phyloP scores from a whole-genome alignment of 2,888 invertebrate genomes.

The Ormyrus nitidulus region DNA sequence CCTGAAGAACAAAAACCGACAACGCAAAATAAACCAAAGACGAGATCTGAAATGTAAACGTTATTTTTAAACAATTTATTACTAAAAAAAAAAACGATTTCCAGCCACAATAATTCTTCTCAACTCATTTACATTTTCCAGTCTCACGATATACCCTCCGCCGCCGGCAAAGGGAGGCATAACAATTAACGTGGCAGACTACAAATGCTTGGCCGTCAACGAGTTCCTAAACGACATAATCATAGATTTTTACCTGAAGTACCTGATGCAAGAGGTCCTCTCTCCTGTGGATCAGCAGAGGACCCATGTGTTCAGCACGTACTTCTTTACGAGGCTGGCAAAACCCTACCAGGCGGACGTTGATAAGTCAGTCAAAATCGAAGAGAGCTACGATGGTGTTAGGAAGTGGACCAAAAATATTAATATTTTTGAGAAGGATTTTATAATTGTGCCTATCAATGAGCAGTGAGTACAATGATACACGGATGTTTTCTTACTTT shows the following conservation, averaged over 20 bases:
- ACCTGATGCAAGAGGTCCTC: constrained; percentile 84
- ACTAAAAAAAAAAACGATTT: no score
- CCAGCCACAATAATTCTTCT: no score
- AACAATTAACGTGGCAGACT: constrained; percentile 92
- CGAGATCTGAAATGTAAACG: no score
- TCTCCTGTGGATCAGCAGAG: constrained; percentile 84
- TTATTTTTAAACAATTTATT: no score
- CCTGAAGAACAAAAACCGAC: no score
- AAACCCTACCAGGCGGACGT: constrained; percentile 81
- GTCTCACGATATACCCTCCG: constrained; percentile 85
- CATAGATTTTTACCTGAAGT: constrained; percentile 96
- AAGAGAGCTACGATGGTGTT: constrained; percentile 90
- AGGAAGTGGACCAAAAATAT: constrained; percentile 96
- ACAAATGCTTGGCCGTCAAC: constrained; percentile 91
- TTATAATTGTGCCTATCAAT: constrained; percentile 94
- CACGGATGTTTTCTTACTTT: not conserved
- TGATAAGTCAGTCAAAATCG: constrained; percentile 77
- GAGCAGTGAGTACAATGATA: constrained; percentile 80
- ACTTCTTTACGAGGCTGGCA: constrained; percentile 95
- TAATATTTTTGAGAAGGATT: constrained; percentile 95
- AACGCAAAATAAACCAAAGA: no score
- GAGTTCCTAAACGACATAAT: constrained; percentile 98
- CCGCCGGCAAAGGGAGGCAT: constrained; percentile 91
- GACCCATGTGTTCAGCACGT: constrained; percentile 95
- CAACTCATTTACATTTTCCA: constrained; percentile 64